Percentiles rank a stretch among this genome's conserved stretches.
Evolutionary conservation across 2,888 invertebrate genomes (phyloP).

Genomic region (Lottia scabra): DNA sequence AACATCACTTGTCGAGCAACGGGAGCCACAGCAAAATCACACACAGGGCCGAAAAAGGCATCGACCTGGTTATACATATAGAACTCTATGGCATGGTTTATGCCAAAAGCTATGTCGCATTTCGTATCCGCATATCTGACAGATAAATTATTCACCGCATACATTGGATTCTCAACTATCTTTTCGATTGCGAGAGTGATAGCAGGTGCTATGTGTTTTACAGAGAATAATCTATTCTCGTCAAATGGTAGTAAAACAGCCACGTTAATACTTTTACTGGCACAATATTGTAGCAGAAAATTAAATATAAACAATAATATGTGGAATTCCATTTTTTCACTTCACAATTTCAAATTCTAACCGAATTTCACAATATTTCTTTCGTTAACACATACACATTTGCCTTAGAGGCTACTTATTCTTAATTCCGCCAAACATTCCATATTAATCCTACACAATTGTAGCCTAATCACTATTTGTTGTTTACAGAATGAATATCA

Average conservation of each 20-base stretch:
- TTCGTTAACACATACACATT: too few relatives aligned
- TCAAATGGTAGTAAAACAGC: conserved; percentile 47
- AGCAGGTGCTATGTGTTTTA: conserved; percentile 55
- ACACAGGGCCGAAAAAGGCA: conserved; percentile 61
- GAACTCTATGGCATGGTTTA: conserved; percentile 52
- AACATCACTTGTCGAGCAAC: conserved; percentile 80
- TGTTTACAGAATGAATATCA: too few relatives aligned
- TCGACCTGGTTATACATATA: conserved; percentile 43
- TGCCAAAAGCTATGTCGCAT: conserved; percentile 46
- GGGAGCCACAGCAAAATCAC: conserved; percentile 82
- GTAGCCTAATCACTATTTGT: too few relatives aligned
- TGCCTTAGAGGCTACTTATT: too few relatives aligned
- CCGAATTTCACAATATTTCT: too few relatives aligned
- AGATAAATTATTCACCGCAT: conserved; percentile 18
- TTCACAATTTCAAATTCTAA: too few relatives aligned
- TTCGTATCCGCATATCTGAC: conserved; percentile 46
- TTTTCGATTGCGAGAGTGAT: conserved; percentile 54
- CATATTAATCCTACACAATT: too few relatives aligned
- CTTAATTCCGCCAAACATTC: too few relatives aligned
- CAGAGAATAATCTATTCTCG: conserved; percentile 41
- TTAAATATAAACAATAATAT: too few relatives aligned
- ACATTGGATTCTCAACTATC: conserved; percentile 20
- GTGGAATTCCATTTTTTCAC: too few relatives aligned
- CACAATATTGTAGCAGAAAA: too few relatives aligned
- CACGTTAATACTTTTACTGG: conserved; percentile 29